Base-by-base conservation (phyloP, 2,888 invertebrate species). In the Zygothrica quintamaculata region DNA sequence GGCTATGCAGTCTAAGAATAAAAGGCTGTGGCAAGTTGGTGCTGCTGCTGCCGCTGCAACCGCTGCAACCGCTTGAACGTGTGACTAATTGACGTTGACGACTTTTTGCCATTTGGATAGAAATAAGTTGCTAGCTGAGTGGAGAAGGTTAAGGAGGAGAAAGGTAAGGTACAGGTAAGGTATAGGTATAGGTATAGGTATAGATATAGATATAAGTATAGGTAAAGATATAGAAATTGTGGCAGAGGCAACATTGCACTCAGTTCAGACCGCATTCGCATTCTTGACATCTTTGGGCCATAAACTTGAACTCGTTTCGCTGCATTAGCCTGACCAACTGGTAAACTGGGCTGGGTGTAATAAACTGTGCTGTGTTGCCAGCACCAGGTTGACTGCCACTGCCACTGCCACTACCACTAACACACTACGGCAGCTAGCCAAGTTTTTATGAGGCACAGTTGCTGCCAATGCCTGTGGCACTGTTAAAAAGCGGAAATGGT, bases 241-340 rank as follows among this genome's bases (percentile, higher is more conserved):
- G 29, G 29, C 9, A 29, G 29, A 1, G 29, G 29, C 9, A 29
- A 37, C 22, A 33, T 29, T 29, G 29, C 36, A 48, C 39, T 36
- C 25, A n/a, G n/a, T 40, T 29, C 39, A 11, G 31, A 40, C 29
- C 53, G 40, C 36, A 53, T 43, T 46, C 34, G 55, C 70, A 57
- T 65, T 64, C 81, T 66, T 57, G 43, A 31, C 65, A 65, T 55
- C 65, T 48, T 66, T 67, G 66, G 48, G 75, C 72, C 75, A 84
- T 87, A 85, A 82, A 87, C 82, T 87, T 87, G 82, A 87, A 77
- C 87, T 73, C 79, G 87, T 87, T 82, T 70, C 77, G 77, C 77
- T 72, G 80, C 70, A 65, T 79, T 84, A 64, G 62, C 47, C 42
- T 22, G 43, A 33, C 52, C 29, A 29, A 29, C 29, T 26, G 31